Evolutionary conservation across 2,888 invertebrate species (phyloP), one percentile per base, ranked within the genome.

Genomic region (Pterostichus niger): DNA sequence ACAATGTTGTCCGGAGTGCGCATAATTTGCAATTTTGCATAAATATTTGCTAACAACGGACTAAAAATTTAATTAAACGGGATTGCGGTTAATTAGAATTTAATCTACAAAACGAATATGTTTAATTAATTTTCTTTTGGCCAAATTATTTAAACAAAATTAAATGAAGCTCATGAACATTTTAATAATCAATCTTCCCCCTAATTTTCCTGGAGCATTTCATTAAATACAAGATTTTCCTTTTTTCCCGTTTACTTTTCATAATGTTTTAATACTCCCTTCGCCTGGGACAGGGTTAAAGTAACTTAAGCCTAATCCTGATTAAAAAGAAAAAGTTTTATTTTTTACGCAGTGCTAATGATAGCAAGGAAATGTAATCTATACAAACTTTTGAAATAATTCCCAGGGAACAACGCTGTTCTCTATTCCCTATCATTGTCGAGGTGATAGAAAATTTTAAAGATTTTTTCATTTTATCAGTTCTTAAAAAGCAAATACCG

Each of bases 321-420:
- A 71, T 71, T 71, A 46, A 71, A 71, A 71, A 46, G 71, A 71
- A 71, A 61, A 71, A 71, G 71, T 71, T 71, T 71, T 71, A 71
- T 71, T 71, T 71, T 71, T 71, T 49, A 71, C 49, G 44, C 71
- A 11, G 44, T 71, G 71, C 71, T 71, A 71, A 71, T 46, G 71
- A 71, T 71, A 46, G 71, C 71, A 44, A 7, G 46, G 24, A 71
- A 71, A 71, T 46, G 71, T 71, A 17, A 71, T 71, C 49, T 71
- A 71, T 46, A 46, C 24, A 71, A 71, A 46, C 49, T 71, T 71
- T 71, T 4, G 24, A 46, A 17, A 46, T 71, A 64, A 64, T 13
- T 64, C 31, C 59, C 6, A 0, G 59, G 10, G 17, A 17, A 59
- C 24, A 59, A 31, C 7, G 24, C 6, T 9, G 59, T 0, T 11